Evolutionary conservation across 2,888 invertebrate genomes (phyloP).

Genomic region (Micoletzkya japonica): DNA sequence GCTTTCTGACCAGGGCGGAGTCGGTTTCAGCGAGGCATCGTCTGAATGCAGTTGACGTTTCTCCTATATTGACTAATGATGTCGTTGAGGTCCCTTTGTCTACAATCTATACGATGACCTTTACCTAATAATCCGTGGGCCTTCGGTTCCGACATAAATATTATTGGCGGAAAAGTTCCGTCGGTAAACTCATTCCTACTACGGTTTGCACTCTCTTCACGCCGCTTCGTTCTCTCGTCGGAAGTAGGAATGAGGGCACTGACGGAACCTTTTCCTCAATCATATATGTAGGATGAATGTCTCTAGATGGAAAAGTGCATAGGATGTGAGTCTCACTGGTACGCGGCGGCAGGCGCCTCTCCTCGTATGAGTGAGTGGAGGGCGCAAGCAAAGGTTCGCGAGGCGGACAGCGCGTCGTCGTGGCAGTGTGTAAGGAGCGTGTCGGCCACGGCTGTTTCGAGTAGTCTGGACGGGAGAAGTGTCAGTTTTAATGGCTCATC

Average conservation of each 20-base stretch:
- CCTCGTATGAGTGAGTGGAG: conserved; percentile 15
- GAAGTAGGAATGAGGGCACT: no score
- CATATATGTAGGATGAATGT: not conserved
- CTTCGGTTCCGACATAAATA: no score
- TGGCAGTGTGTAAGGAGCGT: conserved; percentile 23
- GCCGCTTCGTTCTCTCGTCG: no score
- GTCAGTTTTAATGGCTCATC: not conserved
- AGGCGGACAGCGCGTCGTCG: conserved; percentile 4
- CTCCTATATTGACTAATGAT: no score
- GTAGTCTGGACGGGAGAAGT: not conserved
- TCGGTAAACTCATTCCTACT: no score
- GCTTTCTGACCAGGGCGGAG: not conserved
- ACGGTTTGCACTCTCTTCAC: no score
- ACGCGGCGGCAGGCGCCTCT: conserved; percentile 3
- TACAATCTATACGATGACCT: no score
- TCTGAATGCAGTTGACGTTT: no score
- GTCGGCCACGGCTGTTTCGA: conserved; percentile 4
- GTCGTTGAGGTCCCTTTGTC: no score
- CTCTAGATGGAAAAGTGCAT: not conserved
- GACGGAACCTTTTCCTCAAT: not conserved
- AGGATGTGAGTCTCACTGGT: not conserved
- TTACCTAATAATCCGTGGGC: no score
- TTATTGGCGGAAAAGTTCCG: no score
- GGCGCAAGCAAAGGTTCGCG: not conserved
- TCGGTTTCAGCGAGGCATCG: not conserved